phyloP scores from a whole-genome alignment of 2,888 invertebrate genomes.

The Teinopalpus imperialis region DNA sequence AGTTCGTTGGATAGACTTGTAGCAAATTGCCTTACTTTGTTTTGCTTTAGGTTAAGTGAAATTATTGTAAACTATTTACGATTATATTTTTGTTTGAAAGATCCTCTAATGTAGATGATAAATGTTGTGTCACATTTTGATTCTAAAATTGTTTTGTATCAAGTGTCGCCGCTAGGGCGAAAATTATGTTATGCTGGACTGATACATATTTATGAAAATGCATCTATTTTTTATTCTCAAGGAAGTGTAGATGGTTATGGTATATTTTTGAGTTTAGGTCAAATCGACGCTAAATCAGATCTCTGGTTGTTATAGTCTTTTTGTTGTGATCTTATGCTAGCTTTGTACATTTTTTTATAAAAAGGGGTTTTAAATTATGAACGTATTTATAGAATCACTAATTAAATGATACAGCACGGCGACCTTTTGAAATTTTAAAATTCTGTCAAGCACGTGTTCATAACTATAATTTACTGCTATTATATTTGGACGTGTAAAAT shows the following conservation, averaged over 20 bases:
- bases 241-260: slow-evolving; percentile 55
- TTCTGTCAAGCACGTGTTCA: no score
- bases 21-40: slow-evolving; percentile 77
- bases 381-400: no score
- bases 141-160: slow-evolving; percentile 42
- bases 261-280: slow-evolving; percentile 38
- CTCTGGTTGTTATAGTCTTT: no score
- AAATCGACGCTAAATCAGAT: neutral
- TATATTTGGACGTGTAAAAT: no score
- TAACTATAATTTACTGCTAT: no score
- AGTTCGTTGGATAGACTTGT: slow-evolving; percentile 58
- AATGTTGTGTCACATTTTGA: slow-evolving; percentile 41
- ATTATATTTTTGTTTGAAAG: slow-evolving; percentile 50
- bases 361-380: no score
- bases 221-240: slow-evolving; percentile 49
- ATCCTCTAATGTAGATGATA: slow-evolving; percentile 36
- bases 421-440: no score
- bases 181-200: slow-evolving; percentile 46
- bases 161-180: slow-evolving; percentile 45
- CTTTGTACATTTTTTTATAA: no score
- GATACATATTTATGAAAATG: slow-evolving; percentile 36
- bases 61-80: slow-evolving; percentile 60
- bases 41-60: slow-evolving; percentile 70
- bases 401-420: no score
- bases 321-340: no score